phyloP scores from a whole-genome alignment of 23 tunicate genomes.

The Aplidium turbinatum region DNA sequence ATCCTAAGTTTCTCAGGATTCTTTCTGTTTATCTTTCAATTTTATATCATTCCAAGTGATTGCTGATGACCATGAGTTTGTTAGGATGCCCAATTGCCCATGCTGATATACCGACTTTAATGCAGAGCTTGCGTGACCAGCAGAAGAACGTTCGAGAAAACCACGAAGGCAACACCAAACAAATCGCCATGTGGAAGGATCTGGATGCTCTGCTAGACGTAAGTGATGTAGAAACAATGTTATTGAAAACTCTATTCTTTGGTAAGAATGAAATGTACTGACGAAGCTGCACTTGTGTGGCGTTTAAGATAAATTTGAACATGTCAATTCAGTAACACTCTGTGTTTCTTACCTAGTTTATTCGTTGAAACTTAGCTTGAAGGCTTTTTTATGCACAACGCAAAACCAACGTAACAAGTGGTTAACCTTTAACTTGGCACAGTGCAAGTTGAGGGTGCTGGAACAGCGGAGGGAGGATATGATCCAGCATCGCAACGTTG shows the following conservation, averaged over 20 bases:
- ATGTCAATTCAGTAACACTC: too few species aligned
- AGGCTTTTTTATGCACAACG: too few species aligned
- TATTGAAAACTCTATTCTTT: too few species aligned
- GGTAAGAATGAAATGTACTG: not conserved
- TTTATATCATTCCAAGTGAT: too few species aligned
- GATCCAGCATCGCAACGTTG: conserved; percentile 12
- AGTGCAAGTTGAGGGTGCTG: conserved; percentile 35
- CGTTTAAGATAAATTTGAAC: not conserved
- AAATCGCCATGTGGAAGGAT: conserved; percentile 33
- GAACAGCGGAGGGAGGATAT: conserved; percentile 23
- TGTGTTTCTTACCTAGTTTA: too few species aligned
- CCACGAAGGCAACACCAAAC: conserved; percentile 36
- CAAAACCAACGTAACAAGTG: too few species aligned
- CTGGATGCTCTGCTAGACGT: conserved; percentile 48
- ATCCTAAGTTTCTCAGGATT: too few species aligned
- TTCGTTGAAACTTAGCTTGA: not conserved
- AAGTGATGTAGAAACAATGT: too few species aligned
- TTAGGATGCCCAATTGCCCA: not conserved
- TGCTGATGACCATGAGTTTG: too few species aligned
- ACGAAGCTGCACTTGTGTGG: not conserved
- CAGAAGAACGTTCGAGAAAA: conserved; percentile 86
- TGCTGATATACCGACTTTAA: not conserved
- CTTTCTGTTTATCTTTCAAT: too few species aligned
- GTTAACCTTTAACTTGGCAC: too few species aligned
- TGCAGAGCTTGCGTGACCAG: conserved; percentile 52